These are phyloP conservation scores for Penaeus vannamei DNA, from an alignment of 1,140 invertebrate genomes.

Conservation along the genomic window DNA sequence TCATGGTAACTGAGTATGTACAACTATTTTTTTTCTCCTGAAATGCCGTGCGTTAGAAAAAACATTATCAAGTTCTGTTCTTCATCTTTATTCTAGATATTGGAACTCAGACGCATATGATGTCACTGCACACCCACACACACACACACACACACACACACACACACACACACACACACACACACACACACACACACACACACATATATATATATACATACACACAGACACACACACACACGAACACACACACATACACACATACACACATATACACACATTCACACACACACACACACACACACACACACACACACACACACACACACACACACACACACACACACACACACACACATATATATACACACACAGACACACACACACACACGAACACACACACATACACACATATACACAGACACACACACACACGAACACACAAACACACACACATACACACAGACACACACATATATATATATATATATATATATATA, in stretches of 20 bases:
- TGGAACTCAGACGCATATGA: too few species aligned
- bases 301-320: background rate
- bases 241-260: constrained; percentile 19
- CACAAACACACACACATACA: constrained; percentile 3
- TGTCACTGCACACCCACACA: too few species aligned
- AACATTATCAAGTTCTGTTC: too few species aligned
- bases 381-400: background rate
- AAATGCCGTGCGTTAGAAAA: too few species aligned
- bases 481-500: background rate
- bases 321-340: constrained; percentile 12
- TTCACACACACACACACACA: background rate
- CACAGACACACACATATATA: background rate
- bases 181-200: background rate
- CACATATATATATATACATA: too few species aligned
- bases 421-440: too few species aligned
- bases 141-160: too few species aligned
- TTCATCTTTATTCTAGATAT: too few species aligned
- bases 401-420: too few species aligned
- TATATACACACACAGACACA: too few species aligned
- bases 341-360: background rate
- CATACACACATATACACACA: background rate
- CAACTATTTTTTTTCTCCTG: background rate
- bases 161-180: background rate
- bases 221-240: background rate
- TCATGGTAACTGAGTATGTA: background rate